Evolutionary conservation across 1,140 invertebrate genomes (phyloP), one percentile per base, ranked within the genome.

Genomic region (Leptinotarsa undecemlineata): DNA sequence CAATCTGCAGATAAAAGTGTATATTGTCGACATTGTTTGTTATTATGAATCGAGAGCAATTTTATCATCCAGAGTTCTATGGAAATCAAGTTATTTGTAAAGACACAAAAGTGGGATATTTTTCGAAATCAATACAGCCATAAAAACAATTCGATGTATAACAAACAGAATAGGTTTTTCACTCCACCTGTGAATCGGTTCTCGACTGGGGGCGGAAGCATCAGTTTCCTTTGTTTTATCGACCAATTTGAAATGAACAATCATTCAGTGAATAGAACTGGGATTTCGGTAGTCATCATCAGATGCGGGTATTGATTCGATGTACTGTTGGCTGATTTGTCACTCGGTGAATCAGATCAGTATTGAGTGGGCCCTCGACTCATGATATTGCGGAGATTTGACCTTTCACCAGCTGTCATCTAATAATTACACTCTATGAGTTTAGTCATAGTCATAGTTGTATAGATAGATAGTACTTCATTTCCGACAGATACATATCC

Each of bases 291-390:
- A 57, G 51, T 57, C 51, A 57, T 19, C 51, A 57, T 57, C 51
- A 57, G 51, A 57, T 57, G 51, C n/a, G 51, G n/a, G 51, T 57
- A 57, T 57, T 57, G 51, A 57, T 57, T 57, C 51, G 51, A 57
- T 57, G n/a, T 19, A 57, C 14, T 57, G 51, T 57, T 57, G n/a
- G 17, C 51, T 57, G 51, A 57, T 57, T 57, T 57, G 51, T 57
- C 51, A 57, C 51, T 57, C 51, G 51, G 51, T 13, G 51, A 17
- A 57, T 57, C 51, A 57, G 51, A 57, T 57, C n/a, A n/a, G 17
- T 15, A 57, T 57, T 15, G 4, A 57, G 51, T n/a, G 51, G 51
- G 3, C 51, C 51, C 51, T 19, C 5, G 51, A 57, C 33, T 42
- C 33, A 42, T n/a, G n/a, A 57, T 57, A 57, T 19, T 19, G 51